These are phyloP conservation scores for Drosophila pectinifera DNA, from an alignment of 1,140 invertebrate species.

Conservation along the genomic window DNA sequence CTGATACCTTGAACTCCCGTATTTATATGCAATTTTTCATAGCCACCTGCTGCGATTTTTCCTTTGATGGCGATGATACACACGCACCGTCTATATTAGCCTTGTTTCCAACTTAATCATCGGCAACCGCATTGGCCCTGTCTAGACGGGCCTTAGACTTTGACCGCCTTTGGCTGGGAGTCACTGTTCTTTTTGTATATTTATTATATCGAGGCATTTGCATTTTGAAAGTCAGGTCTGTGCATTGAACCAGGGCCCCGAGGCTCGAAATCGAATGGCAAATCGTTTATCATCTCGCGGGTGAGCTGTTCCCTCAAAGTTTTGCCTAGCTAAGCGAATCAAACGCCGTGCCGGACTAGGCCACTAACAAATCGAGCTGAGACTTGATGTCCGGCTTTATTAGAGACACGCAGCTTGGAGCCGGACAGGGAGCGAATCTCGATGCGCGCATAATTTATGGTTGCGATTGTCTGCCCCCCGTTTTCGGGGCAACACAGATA, in stretches of 20 bases:
- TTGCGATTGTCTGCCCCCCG: slow-evolving; percentile 49
- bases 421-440: slow-evolving; percentile 7
- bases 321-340: slow-evolving; percentile 13
- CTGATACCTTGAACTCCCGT: slow-evolving; percentile 37
- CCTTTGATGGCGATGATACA: slow-evolving; percentile 23
- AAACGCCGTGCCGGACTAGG: slow-evolving; percentile 20
- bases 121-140: slow-evolving; percentile 20
- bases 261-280: slow-evolving; percentile 45
- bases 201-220: slow-evolving; percentile 52
- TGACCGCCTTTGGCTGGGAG: slow-evolving; percentile 3
- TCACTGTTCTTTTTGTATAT: slow-evolving; percentile 4
- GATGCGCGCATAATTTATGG: slow-evolving; percentile 77
- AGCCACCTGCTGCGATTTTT: slow-evolving; percentile 62
- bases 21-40: slow-evolving; percentile 57
- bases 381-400: slow-evolving; percentile 24
- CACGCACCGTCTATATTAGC: slow-evolving; percentile 22
- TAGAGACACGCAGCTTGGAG: slow-evolving; percentile 26
- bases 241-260: slow-evolving; percentile 57
- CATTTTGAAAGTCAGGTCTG: slow-evolving; percentile 50
- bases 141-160: slow-evolving; percentile 72
- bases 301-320: background rate
- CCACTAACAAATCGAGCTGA: slow-evolving; percentile 43
- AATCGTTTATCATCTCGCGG: slow-evolving; percentile 50
- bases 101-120: slow-evolving; percentile 26
- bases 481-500: slow-evolving; percentile 49